phyloP scores from a whole-genome alignment of 2,888 invertebrate species.

The Athalia rosae region DNA sequence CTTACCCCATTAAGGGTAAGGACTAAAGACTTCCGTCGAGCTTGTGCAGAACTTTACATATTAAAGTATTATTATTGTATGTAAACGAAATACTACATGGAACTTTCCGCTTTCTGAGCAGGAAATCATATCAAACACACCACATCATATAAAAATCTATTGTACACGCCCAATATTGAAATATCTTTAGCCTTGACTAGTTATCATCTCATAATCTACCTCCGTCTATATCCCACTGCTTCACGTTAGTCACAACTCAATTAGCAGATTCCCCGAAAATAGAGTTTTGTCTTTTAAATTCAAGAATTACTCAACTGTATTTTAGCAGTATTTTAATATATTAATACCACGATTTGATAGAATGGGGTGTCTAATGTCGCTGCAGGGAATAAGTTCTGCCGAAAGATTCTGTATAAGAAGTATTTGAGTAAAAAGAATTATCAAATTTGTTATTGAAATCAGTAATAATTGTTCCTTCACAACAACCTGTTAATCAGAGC shows the following conservation, averaged over 20 bases:
- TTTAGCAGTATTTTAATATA: slow-evolving; percentile 37
- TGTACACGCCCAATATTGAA: neutral
- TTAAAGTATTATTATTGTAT: slow-evolving; percentile 20
- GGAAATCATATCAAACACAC: slow-evolving; percentile 1
- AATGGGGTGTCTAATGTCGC: neutral
- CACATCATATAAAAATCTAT: neutral
- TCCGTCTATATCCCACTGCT: slow-evolving; percentile 27
- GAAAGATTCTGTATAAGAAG: neutral
- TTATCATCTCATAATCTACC: slow-evolving; percentile 23
- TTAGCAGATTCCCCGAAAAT: neutral
- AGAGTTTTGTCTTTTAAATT: slow-evolving; percentile 4
- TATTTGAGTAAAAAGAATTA: slow-evolving; percentile 3
- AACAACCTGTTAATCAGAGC: slow-evolving; percentile 3
- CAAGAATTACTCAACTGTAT: slow-evolving; percentile 34
- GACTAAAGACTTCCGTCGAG: too few relatives aligned
- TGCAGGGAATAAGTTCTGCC: neutral
- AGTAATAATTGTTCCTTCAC: neutral
- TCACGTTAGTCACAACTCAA: slow-evolving; percentile 22
- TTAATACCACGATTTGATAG: slow-evolving; percentile 3
- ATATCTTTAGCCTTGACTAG: slow-evolving; percentile 10
- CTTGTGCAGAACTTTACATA: neutral
- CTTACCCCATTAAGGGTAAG: too few relatives aligned
- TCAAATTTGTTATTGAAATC: neutral
- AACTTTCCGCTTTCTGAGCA: neutral
- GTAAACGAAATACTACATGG: neutral